These are phyloP conservation scores for Cyphomyrmex costatus DNA, from an alignment of 1,140 invertebrate species.

Conservation along the genomic window DNA sequence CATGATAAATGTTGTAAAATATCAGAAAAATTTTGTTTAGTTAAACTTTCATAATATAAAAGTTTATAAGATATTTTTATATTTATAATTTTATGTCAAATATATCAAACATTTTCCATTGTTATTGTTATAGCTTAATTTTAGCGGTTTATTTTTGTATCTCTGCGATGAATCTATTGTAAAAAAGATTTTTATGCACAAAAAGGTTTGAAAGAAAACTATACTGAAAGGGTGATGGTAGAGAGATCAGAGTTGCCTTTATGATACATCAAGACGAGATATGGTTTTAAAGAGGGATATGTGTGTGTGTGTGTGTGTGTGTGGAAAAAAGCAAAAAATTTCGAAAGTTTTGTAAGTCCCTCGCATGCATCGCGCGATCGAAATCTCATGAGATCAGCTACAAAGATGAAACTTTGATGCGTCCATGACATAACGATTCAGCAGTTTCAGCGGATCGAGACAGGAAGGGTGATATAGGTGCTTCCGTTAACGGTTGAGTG, in stretches of 20 bases:
- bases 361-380: slow-evolving; percentile 32
- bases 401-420: slow-evolving; percentile 46
- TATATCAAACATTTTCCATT: background rate
- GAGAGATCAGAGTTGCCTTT: slow-evolving; percentile 19
- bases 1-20: background rate
- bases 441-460: background rate
- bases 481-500: slow-evolving; percentile 32
- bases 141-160: background rate
- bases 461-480: slow-evolving; percentile 23
- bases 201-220: slow-evolving; percentile 15
- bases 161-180: background rate
- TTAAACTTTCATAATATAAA: background rate
- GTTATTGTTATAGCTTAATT: background rate
- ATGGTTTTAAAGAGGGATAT: background rate
- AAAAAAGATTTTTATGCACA: slow-evolving; percentile 8
- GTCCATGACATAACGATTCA: slow-evolving; percentile 25
- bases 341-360: background rate
- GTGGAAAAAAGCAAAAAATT: slow-evolving; percentile 14
- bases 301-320: too few relatives aligned
- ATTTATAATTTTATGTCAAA: background rate
- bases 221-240: background rate
- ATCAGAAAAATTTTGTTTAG: background rate
- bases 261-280: slow-evolving; percentile 14
- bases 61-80: background rate
- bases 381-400: slow-evolving; percentile 34